A percentile compares a stretch with the other conserved stretches of the same genome.
phyloP scores from a whole-genome alignment of 2,113 vertebrate genomes.

The Pelecanoides urinatrix region DNA sequence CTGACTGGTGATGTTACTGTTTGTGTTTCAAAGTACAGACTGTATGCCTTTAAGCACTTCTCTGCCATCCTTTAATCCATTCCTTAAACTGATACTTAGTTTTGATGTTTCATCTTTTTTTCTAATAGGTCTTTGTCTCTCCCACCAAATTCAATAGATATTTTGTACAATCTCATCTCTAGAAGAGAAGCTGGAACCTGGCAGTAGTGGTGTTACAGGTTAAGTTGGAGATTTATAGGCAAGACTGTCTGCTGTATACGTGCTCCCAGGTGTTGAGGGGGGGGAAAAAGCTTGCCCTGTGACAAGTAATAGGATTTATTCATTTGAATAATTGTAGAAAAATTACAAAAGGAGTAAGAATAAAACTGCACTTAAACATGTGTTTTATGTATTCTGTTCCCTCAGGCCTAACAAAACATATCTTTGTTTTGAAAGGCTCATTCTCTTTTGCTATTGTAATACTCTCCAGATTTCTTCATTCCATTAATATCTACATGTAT shows the following conservation, averaged over 20 bases:
- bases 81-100: neutral
- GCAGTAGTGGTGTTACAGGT: neutral
- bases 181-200: neutral
- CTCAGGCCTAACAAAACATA: neutral
- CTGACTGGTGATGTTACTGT: neutral
- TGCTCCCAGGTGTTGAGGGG: neutral
- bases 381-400: neutral
- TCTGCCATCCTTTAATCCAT: neutral
- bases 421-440: neutral
- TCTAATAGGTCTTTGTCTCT: neutral
- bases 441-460: neutral
- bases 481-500: neutral
- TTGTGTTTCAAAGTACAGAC: neutral
- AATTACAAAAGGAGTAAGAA: neutral
- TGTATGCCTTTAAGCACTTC: neutral
- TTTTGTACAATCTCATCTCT: neutral
- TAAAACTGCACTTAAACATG: neutral
- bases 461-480: neutral
- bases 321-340: neutral
- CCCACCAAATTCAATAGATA: neutral
- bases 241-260: neutral
- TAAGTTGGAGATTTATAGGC: neutral
- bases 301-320: neutral
- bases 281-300: neutral
- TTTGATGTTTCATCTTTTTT: neutral